Evolutionary conservation across 2,797 vertebrate species (phyloP).

Genomic region (Anomalospiza imberbis): DNA sequence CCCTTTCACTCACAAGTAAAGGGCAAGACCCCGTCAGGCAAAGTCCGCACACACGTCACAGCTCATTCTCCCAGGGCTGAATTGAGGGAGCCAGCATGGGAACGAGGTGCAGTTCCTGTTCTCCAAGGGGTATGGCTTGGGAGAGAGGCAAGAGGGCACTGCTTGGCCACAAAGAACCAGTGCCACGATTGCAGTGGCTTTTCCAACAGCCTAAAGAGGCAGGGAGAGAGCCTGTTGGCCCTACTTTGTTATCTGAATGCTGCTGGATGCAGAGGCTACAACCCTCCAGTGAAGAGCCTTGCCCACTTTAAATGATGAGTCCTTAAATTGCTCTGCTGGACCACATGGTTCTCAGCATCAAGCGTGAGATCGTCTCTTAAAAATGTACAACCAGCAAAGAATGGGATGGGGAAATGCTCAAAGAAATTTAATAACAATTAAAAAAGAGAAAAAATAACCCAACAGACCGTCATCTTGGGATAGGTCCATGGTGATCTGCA

Average conservation of each 20-base stretch:
- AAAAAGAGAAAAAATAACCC: neutral
- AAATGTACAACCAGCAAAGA: neutral
- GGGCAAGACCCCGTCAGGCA: neutral
- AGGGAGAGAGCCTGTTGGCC: neutral
- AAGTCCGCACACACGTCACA: fast-evolving
- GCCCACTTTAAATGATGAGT: neutral
- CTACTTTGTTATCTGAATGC: neutral
- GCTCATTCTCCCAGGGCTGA: neutral
- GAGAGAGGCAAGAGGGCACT: neutral
- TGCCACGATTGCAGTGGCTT: fast-evolving
- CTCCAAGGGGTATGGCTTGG: neutral
- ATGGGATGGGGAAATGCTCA: neutral
- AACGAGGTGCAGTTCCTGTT: neutral
- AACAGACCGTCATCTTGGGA: neutral
- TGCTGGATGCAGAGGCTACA: fast-evolving
- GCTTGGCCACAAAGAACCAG: neutral
- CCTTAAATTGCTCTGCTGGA: neutral
- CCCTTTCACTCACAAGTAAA: neutral
- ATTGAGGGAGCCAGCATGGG: neutral
- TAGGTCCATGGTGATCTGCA: neutral
- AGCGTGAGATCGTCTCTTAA: neutral
- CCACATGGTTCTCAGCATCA: neutral
- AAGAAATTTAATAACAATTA: neutral
- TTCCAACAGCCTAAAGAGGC: neutral
- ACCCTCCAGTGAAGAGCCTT: neutral